Evolutionary conservation across 2,113 vertebrate species (phyloP).

Genomic region (Chamaea fasciata): DNA sequence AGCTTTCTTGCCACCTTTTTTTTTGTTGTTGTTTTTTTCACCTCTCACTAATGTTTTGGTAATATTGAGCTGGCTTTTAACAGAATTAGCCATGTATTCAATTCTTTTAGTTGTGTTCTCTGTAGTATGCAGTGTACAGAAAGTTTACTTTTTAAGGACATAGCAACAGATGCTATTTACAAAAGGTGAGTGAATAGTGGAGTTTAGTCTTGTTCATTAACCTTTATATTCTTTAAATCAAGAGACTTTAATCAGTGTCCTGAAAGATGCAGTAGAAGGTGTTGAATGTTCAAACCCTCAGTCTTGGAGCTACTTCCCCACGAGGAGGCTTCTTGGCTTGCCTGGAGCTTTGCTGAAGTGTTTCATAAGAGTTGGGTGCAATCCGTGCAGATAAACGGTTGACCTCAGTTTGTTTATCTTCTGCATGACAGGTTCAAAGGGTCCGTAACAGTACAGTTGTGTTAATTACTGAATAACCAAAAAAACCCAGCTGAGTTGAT

Average conservation of each 20-base stretch:
- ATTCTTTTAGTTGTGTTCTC: neutral
- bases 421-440: slow-evolving; percentile 15
- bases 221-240: neutral
- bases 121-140: neutral
- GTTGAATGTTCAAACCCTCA: neutral
- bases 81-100: neutral
- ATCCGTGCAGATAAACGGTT: neutral
- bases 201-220: neutral
- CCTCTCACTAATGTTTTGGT: neutral
- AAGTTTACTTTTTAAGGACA: neutral
- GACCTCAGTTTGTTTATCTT: slow-evolving; percentile 42
- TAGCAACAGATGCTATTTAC: neutral
- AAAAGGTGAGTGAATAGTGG: neutral
- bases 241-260: neutral
- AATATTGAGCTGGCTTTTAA: neutral
- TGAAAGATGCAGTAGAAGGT: neutral
- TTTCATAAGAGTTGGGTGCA: slow-evolving; percentile 2
- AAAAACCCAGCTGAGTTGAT: neutral
- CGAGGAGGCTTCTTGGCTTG: neutral
- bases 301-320: neutral
- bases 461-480: slow-evolving; percentile 23
- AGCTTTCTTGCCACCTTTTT: neutral
- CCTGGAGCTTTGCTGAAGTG: neutral
- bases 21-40: neutral
- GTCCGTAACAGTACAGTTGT: neutral